phyloP scores from a whole-genome alignment of 1,140 invertebrate genomes.

The Sarcophaga bullata region DNA sequence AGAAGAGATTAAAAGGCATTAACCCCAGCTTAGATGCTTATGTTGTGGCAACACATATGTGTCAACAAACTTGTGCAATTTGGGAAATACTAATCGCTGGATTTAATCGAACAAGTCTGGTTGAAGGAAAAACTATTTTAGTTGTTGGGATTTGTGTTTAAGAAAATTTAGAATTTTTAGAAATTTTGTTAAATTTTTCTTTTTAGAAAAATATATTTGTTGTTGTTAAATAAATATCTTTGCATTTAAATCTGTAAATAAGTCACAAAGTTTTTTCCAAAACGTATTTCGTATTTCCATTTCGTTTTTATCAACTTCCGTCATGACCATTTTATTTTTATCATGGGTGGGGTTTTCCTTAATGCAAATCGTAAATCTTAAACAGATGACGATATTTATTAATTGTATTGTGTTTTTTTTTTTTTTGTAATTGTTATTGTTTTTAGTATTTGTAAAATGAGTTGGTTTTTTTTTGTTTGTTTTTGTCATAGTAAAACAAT shows the following conservation, averaged over 20 bases:
- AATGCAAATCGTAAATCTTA: conserved; percentile 28
- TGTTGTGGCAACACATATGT: conserved; percentile 34
- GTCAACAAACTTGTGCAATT: conserved; percentile 58
- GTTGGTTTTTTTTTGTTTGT: conserved; percentile 19
- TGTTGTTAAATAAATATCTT: too few species aligned
- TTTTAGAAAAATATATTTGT: not conserved
- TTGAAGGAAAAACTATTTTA: too few species aligned
- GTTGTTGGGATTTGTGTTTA: too few species aligned
- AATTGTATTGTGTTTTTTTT: not conserved
- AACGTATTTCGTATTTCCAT: not conserved
- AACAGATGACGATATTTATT: conserved; percentile 30
- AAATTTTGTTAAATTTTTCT: too few species aligned
- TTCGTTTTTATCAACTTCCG: conserved; percentile 20
- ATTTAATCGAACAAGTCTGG: conserved; percentile 60
- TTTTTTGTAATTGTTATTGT: not conserved
- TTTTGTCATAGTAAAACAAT: not conserved
- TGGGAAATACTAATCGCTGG: conserved; percentile 60
- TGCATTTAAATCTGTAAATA: not conserved
- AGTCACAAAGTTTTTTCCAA: conserved; percentile 4
- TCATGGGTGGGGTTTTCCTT: conserved; percentile 34
- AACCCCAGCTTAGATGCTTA: conserved; percentile 52
- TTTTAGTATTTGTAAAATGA: not conserved
- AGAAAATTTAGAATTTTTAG: too few species aligned
- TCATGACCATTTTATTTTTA: not conserved
- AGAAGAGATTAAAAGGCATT: conserved; percentile 50